Base-by-base conservation (phyloP, 2,888 invertebrate species). In the Pollenia griseotomentosa region DNA sequence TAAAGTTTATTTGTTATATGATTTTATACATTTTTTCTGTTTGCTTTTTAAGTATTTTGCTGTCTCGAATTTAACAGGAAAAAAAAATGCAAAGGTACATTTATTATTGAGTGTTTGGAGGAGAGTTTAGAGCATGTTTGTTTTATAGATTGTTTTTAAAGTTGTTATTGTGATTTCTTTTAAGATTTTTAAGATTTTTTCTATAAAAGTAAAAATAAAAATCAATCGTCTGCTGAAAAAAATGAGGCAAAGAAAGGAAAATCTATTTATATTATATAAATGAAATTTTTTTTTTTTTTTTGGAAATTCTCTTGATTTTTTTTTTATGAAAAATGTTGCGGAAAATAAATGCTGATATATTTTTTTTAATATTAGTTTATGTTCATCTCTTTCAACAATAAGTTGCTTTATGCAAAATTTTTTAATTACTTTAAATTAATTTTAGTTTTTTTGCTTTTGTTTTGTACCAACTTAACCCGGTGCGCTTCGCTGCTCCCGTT, bases 101-200 rank as follows among this genome's bases (percentile, higher is more conserved):
- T 83, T 77, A 80, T 65, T 75, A 55, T 71, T 55, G 59, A 55
- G 55, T 23, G 55, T 16, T 61, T 51, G 51, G 33, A 59, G 59
- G n/a, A 71, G 59, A 63, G 55, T 78, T 74, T 48, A 16, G 19
- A 44, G 8, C 70, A 82, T 82, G 79, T 87, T 85, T 88, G 83
- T 85, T 85, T 85, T 79, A 83, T 85, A 83, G 75, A 88, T 88
- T 83, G 80, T 59, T 82, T 77, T 63, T 19, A 63, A 70, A 77
- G 77, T 80, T 83, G 71, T 83, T 78, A 59, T 82, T 79, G 53
- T 84, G 75, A 70, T 86, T 83, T 85, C 59, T 80, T 55, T 65
- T 77, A 42, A 51, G 55, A 71, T 51, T 59, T 57, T 4, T 12
- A 44, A 68, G 44, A 61, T 68, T 74, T 85, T 66, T 8, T 46